Percentiles rank a stretch among this genome's conserved stretches.
These are phyloP conservation scores for Sinosuthora webbiana DNA, from an alignment of 2,113 vertebrate genomes.

Conservation along the genomic window DNA sequence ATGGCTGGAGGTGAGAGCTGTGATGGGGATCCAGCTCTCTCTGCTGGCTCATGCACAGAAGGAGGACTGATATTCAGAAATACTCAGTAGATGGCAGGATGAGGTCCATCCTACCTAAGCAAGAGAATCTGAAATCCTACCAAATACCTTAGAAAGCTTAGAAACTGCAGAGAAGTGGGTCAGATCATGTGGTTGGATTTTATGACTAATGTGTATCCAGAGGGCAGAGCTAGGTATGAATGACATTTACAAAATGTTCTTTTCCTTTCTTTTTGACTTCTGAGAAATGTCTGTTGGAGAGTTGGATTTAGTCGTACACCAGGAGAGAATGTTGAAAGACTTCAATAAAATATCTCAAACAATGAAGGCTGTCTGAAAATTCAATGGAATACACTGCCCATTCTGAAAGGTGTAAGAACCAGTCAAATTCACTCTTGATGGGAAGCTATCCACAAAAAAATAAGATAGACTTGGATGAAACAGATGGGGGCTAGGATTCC, in stretches of 20 bases:
- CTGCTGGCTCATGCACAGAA: too few relatives aligned
- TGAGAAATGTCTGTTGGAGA: neutral
- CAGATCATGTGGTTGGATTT: neutral
- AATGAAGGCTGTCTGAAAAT: conserved; percentile 24
- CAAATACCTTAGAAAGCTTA: neutral
- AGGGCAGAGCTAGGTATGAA: neutral
- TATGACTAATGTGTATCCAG: neutral
- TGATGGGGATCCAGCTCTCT: too few relatives aligned
- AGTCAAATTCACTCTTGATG: neutral
- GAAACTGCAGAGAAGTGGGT: neutral
- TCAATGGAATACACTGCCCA: neutral
- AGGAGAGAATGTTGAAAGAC: conserved; percentile 9
- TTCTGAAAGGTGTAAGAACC: conserved; percentile 4
- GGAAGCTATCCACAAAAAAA: neutral
- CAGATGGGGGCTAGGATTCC: neutral
- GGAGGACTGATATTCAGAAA: too few relatives aligned
- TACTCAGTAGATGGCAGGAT: too few relatives aligned
- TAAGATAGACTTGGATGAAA: neutral
- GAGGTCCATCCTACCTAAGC: too few relatives aligned
- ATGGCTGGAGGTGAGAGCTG: too few relatives aligned
- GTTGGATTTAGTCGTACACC: neutral
- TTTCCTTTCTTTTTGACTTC: conserved; percentile 15
- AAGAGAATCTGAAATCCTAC: neutral
- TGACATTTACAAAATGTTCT: neutral
- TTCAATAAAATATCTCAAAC: conserved; percentile 46